phyloP scores from a whole-genome alignment of 2,888 invertebrate genomes.

The Mimachlamys varia region DNA sequence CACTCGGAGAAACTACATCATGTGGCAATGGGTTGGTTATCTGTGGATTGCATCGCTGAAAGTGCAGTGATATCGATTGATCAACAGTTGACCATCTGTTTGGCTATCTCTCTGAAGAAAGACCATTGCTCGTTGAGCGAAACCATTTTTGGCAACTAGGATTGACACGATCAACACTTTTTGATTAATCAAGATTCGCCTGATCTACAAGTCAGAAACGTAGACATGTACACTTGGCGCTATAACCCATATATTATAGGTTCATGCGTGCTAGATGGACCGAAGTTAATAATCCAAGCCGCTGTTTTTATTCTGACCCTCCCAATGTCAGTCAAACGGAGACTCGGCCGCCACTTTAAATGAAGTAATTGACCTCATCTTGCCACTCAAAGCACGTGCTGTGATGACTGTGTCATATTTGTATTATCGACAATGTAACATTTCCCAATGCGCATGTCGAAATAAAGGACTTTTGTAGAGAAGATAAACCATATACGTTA shows the following conservation, averaged over 20 bases:
- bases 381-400: neutral
- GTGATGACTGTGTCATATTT: neutral
- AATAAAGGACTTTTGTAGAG: neutral
- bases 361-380: neutral
- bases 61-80: neutral
- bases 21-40: neutral
- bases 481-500: neutral
- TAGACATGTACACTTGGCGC: neutral
- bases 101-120: neutral
- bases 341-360: neutral
- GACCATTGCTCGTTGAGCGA: neutral
- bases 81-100: neutral
- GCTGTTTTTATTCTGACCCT: neutral
- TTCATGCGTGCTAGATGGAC: neutral
- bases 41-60: neutral
- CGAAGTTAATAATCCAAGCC: neutral
- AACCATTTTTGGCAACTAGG: neutral
- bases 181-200: neutral
- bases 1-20: neutral
- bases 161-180: neutral
- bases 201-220: neutral
- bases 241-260: neutral
- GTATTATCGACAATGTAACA: neutral
- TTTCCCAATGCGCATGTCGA: neutral
- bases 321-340: neutral